Evolutionary conservation across 2,113 vertebrate species (phyloP).

Genomic region (Dromas ardeola): DNA sequence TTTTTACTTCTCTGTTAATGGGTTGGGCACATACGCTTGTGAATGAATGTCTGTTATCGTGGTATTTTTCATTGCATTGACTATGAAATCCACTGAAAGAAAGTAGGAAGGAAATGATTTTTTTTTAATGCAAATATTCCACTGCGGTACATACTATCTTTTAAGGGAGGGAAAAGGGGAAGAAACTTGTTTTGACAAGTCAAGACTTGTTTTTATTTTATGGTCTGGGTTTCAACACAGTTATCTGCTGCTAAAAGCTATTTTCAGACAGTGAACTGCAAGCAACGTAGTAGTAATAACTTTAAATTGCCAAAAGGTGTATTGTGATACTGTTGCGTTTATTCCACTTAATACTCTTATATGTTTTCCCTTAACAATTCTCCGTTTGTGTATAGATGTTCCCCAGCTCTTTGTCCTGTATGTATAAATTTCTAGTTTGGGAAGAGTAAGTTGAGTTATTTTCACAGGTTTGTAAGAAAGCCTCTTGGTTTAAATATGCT

Average conservation of each 20-base stretch:
- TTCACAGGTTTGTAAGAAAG: background rate
- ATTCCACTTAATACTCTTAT: background rate
- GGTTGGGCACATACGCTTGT: background rate
- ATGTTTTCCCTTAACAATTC: background rate
- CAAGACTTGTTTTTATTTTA: background rate
- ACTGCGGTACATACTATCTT: background rate
- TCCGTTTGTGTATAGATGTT: background rate
- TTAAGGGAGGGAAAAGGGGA: background rate
- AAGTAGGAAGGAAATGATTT: background rate
- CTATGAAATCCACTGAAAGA: background rate
- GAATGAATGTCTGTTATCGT: background rate
- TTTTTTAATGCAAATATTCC: background rate
- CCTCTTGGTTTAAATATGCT: background rate
- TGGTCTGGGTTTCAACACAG: background rate
- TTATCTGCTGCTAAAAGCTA: background rate
- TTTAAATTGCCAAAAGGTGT: slow-evolving; percentile 20
- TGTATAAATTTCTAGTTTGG: background rate
- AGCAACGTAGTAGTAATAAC: background rate
- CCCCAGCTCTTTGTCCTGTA: background rate
- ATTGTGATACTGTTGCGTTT: background rate
- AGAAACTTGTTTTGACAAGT: background rate
- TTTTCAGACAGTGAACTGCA: background rate
- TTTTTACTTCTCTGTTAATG: background rate
- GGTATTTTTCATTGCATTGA: background rate
- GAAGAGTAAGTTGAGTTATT: background rate